These are phyloP conservation scores for Simalia tracyae DNA, from an alignment of 2,797 vertebrate genomes.

Conservation along the genomic window DNA sequence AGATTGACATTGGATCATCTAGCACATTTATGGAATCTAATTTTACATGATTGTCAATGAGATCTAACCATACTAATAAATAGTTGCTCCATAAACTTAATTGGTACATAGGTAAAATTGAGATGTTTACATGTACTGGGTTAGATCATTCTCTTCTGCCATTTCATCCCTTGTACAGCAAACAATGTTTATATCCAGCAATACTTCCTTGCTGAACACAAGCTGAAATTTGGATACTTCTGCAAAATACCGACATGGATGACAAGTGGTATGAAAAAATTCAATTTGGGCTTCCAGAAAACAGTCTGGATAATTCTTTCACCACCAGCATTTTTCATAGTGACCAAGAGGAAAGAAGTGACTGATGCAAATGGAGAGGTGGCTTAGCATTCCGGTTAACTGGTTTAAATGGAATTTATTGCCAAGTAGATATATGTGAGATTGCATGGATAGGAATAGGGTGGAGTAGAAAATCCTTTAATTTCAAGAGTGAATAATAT, in stretches of 20 bases:
- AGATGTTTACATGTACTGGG: background rate
- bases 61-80: background rate
- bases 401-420: constrained; percentile 1
- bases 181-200: background rate
- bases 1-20: background rate
- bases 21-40: background rate
- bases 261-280: background rate
- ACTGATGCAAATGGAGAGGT: background rate
- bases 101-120: background rate
- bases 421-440: background rate
- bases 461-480: background rate
- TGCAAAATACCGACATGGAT: background rate
- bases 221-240: background rate
- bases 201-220: background rate
- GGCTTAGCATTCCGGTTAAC: background rate
- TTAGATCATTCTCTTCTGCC: background rate
- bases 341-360: background rate
- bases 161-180: background rate
- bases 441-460: background rate
- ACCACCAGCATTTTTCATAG: background rate
- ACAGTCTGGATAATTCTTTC: background rate
- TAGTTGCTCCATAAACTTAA: background rate
- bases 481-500: background rate
- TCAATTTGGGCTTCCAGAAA: background rate
- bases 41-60: background rate